Evolutionary conservation across 2,888 invertebrate species (phyloP).

Genomic region (Caenorhabditis drosophilae): DNA sequence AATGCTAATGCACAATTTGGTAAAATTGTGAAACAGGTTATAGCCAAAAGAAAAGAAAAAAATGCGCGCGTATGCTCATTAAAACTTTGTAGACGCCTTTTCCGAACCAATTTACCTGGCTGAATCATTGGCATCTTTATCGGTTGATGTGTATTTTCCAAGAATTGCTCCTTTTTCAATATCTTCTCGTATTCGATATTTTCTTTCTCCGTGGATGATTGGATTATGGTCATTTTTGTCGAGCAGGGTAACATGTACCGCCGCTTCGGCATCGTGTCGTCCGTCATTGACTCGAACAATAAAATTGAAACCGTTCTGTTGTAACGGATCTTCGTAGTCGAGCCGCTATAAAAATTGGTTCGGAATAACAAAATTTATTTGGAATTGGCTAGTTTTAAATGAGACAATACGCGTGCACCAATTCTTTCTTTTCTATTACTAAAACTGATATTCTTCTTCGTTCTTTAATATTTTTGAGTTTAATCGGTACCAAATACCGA

Average conservation of each 20-base stretch:
- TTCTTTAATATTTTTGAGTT: too few species aligned
- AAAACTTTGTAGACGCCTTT: constrained; percentile 9
- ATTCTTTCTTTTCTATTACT: too few species aligned
- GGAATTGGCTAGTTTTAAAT: too few species aligned
- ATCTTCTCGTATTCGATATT: constrained; percentile 79
- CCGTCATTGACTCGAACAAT: constrained; percentile 82
- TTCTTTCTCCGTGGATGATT: constrained; percentile 71
- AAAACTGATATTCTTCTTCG: too few species aligned
- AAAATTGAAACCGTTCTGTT: constrained; percentile 90
- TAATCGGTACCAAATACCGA: too few species aligned
- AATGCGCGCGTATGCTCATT: too few species aligned
- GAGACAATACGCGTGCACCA: neutral
- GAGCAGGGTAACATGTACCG: constrained; percentile 88
- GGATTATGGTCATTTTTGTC: constrained; percentile 94
- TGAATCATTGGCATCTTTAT: constrained; percentile 88
- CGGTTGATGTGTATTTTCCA: constrained; percentile 91
- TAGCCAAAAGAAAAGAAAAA: too few species aligned
- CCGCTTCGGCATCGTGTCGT: constrained; percentile 92
- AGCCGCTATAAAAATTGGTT: constrained; percentile 77
- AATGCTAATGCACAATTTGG: constrained; percentile 12
- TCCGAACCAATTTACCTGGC: constrained; percentile 41
- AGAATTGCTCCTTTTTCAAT: constrained; percentile 87
- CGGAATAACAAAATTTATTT: too few species aligned
- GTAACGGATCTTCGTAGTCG: constrained; percentile 91
- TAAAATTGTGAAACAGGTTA: too few species aligned